These are phyloP conservation scores for Elephantulus edwardii DNA, from an alignment of 2,113 vertebrate genomes.

Conservation along the genomic window DNA sequence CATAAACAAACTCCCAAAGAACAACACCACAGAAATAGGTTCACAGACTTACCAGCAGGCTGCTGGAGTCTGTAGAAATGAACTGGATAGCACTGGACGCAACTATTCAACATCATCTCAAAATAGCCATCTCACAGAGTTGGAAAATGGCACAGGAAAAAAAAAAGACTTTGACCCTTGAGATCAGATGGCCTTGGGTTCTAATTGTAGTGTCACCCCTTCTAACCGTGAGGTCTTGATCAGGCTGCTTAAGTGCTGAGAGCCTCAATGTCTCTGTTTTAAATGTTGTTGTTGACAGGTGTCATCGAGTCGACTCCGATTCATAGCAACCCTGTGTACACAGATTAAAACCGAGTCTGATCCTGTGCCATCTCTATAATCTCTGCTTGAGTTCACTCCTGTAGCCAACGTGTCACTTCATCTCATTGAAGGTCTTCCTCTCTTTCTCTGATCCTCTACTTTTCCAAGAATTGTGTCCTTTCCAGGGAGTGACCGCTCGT, in stretches of 20 bases:
- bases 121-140: background rate
- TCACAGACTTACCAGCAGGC: background rate
- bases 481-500: too few relatives aligned
- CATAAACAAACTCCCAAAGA: background rate
- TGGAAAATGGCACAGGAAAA: background rate
- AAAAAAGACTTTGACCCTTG: background rate
- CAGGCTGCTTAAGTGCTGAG: background rate
- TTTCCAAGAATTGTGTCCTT: too few relatives aligned
- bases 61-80: background rate
- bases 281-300: too few relatives aligned
- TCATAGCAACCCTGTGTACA: too few relatives aligned
- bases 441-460: too few relatives aligned
- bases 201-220: background rate
- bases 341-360: too few relatives aligned
- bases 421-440: too few relatives aligned
- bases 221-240: background rate
- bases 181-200: background rate
- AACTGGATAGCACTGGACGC: background rate
- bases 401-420: too few relatives aligned
- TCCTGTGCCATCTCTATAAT: too few relatives aligned
- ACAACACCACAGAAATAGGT: background rate
- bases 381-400: too few relatives aligned
- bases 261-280: background rate
- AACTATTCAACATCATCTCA: constrained; percentile 1
- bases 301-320: too few relatives aligned